Evolutionary conservation across 2,113 vertebrate species (phyloP), one percentile per base, ranked within the genome.

Genomic region (Campylomormyrus tamandua): DNA sequence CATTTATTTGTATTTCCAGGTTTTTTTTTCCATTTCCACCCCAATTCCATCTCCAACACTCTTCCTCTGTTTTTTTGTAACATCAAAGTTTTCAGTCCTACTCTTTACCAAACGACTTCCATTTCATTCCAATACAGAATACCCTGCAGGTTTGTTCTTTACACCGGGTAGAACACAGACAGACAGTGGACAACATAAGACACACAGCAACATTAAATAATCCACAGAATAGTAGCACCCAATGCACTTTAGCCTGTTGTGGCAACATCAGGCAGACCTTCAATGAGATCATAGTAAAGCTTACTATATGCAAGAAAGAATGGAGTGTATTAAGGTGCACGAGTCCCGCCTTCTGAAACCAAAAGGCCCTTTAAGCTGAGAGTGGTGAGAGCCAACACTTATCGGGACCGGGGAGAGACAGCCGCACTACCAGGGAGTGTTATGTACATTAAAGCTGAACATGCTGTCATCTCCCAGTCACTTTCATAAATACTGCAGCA

Each of bases 41-140:
- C 48, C 24, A 46, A n/a, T 9, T n/a, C 21, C n/a, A 31, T n/a
- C 89, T 89, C 83, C 3, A 88, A 90, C 11, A 74, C 27, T 15
- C 27, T 74, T n/a, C 66, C 10, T 74, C 11, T 31, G 8, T 53
- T 15, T 70, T 27, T 74, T 74, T 74, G 66, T 31, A 31, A 74
- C 27, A 13, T 10, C 27, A 35, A 74, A 39, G 74, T 42, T 35
- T 56, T 53, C 50, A 87, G 48, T 48, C 19, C 31, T 53, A 6
- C 2, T 53, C 19, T 17, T 53, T 35, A 52, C 48, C n/a, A 87
- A 31, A 56, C 5, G 56, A 53, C 85, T 19, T 56, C 31, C 46
- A 87, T 87, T 24, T n/a, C 83, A 24, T 45, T 48, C 8, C 96
- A 91, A 94, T 96, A 96, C 96, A 96, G 96, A 97, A 96, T 93